Percentiles rank a stretch among this genome's conserved stretches.
These are phyloP conservation scores for Aeoliscus strigatus DNA, from an alignment of 2,797 vertebrate species.

Conservation along the genomic window DNA sequence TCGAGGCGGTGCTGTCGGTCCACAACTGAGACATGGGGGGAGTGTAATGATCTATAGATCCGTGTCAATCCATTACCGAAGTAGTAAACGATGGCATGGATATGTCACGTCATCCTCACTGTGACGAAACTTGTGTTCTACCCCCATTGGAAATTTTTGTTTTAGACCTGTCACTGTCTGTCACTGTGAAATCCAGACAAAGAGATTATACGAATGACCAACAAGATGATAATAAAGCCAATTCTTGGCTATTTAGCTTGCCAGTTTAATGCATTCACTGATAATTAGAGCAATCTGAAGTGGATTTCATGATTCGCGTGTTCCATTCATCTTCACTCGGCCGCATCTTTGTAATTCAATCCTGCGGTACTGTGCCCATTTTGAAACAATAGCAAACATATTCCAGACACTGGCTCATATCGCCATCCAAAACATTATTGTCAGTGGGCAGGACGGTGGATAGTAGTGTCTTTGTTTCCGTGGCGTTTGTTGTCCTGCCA, in stretches of 20 bases:
- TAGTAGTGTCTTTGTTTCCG: conserved; percentile 52
- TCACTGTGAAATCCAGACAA: conserved; percentile 19
- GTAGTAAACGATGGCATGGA: too few species aligned
- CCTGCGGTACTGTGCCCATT: conserved; percentile 48
- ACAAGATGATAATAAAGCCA: conserved; percentile 19
- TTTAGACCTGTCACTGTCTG: not conserved
- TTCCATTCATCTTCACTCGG: conserved; percentile 56
- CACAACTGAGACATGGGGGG: not conserved
- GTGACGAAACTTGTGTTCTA: too few species aligned
- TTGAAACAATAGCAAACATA: conserved; percentile 53
- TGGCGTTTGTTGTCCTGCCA: conserved; percentile 65
- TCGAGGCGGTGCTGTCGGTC: too few species aligned
- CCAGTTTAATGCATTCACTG: conserved; percentile 49
- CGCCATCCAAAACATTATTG: conserved; percentile 42
- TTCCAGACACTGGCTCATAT: conserved; percentile 42
- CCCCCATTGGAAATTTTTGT: not conserved
- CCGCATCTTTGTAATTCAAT: conserved; percentile 64
- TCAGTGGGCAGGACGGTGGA: conserved; percentile 24
- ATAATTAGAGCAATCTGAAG: conserved; percentile 67
- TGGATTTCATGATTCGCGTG: conserved; percentile 58
- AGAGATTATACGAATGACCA: conserved; percentile 8
- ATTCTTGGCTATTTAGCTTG: conserved; percentile 29
- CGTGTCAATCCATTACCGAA: too few species aligned
- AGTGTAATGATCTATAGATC: too few species aligned
- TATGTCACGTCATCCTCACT: too few species aligned